Evolutionary conservation across 2,888 invertebrate genomes (phyloP).

Genomic region (Chloroclystis v-ata): DNA sequence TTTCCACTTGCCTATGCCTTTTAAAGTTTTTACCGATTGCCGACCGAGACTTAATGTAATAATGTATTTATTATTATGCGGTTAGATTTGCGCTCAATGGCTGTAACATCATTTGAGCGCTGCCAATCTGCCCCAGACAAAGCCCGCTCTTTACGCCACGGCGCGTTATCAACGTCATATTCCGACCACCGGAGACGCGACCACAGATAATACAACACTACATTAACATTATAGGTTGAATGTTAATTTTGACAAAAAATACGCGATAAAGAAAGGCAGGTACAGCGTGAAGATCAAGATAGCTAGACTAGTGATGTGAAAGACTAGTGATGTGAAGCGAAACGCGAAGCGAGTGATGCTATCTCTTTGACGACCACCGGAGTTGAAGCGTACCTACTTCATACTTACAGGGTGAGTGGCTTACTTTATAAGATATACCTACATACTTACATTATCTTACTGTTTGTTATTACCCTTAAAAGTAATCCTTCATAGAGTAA

Average conservation of each 20-base stretch:
- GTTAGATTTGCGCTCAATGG: too few species aligned
- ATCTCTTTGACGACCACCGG: constrained; percentile 23
- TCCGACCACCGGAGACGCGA: constrained; percentile 21
- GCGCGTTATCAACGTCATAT: not conserved
- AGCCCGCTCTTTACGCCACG: not conserved
- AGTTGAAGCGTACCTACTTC: constrained; percentile 10
- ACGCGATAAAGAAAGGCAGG: constrained; percentile 8
- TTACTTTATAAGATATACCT: too few species aligned
- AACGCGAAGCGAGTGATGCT: constrained; percentile 17
- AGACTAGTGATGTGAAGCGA: constrained; percentile 6
- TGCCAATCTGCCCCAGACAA: too few species aligned
- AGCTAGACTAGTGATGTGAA: constrained; percentile 12
- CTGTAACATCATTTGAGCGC: too few species aligned
- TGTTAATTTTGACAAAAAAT: constrained; percentile 11
- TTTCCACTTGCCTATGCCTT: too few species aligned
- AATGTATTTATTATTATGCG: too few species aligned
- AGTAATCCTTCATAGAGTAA: too few species aligned
- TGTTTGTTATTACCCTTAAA: too few species aligned
- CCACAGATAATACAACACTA: too few species aligned
- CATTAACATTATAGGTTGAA: constrained; percentile 7
- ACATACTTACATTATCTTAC: too few species aligned
- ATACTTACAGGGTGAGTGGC: not conserved
- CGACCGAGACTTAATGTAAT: too few species aligned
- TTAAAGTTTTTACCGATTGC: too few species aligned
- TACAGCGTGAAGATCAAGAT: constrained; percentile 16